These are phyloP conservation scores for Nyctalus aviator DNA, from an alignment of 2,797 vertebrate genomes.

Conservation along the genomic window DNA sequence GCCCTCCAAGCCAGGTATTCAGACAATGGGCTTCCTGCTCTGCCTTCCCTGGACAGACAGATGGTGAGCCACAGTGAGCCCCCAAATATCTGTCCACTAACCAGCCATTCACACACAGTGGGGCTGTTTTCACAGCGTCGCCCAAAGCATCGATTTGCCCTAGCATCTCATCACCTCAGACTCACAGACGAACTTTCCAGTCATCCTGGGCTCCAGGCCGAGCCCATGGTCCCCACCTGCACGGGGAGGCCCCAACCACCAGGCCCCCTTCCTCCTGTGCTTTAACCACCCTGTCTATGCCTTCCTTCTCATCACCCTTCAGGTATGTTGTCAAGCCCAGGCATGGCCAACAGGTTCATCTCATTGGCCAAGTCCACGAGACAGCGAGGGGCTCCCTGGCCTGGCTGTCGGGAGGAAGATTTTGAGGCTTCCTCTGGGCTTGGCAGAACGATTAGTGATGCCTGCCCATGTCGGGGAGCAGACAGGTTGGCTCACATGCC, in stretches of 20 bases:
- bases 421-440: not conserved
- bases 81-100: not conserved
- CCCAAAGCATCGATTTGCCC: not conserved
- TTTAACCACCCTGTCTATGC: not conserved
- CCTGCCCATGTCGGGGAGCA: not conserved
- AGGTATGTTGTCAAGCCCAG: conserved; percentile 55
- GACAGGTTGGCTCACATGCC: not conserved
- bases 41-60: not conserved
- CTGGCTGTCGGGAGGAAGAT: not conserved
- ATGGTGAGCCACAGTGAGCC: not conserved
- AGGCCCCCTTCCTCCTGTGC: not conserved
- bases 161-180: not conserved
- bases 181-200: not conserved
- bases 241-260: not conserved
- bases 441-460: not conserved
- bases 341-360: conserved; percentile 11
- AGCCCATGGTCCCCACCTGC: not conserved
- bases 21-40: not conserved
- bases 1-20: not conserved
- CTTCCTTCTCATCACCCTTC: conserved; percentile 28
- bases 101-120: not conserved
- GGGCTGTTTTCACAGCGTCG: not conserved
- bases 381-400: not conserved
- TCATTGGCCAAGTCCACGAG: not conserved
- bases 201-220: not conserved